Evolutionary conservation across 2,113 vertebrate genomes (phyloP).

Genomic region (Perccottus glenii): DNA sequence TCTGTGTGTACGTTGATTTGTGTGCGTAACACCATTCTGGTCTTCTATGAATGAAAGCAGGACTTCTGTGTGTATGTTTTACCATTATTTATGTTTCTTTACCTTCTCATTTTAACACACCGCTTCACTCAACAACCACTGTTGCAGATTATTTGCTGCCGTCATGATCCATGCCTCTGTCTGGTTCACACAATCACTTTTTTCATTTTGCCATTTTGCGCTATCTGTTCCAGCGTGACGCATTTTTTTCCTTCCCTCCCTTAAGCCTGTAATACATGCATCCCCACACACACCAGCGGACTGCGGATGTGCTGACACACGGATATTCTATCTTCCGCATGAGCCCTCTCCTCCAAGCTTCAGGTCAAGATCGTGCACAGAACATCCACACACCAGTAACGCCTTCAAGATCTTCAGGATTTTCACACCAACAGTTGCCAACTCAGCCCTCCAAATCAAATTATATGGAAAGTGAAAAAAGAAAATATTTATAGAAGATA

Average conservation of each 20-base stretch:
- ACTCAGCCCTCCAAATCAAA: background rate
- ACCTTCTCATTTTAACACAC: constrained; percentile 44
- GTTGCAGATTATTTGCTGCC: constrained; percentile 27
- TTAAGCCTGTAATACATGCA: constrained; percentile 57
- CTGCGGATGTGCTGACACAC: constrained; percentile 69
- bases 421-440: constrained; percentile 13
- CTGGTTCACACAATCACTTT: constrained; percentile 25
- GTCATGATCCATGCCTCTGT: constrained; percentile 14
- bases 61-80: background rate
- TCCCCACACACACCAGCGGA: constrained; percentile 31
- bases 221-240: constrained; percentile 41
- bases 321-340: constrained; percentile 55
- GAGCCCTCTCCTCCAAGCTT: constrained; percentile 58
- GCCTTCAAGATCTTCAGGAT: constrained; percentile 28
- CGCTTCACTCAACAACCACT: constrained; percentile 24
- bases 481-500: background rate
- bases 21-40: constrained; percentile 19
- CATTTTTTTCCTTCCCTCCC: constrained; percentile 35
- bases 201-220: constrained; percentile 30
- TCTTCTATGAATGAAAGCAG: constrained; percentile 34
- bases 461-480: background rate
- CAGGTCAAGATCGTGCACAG: constrained; percentile 47
- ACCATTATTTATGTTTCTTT: constrained; percentile 18
- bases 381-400: constrained; percentile 40
- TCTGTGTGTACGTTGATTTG: constrained; percentile 17